phyloP scores from a whole-genome alignment of 2,797 vertebrate species.

The Fundulus diaphanus region DNA sequence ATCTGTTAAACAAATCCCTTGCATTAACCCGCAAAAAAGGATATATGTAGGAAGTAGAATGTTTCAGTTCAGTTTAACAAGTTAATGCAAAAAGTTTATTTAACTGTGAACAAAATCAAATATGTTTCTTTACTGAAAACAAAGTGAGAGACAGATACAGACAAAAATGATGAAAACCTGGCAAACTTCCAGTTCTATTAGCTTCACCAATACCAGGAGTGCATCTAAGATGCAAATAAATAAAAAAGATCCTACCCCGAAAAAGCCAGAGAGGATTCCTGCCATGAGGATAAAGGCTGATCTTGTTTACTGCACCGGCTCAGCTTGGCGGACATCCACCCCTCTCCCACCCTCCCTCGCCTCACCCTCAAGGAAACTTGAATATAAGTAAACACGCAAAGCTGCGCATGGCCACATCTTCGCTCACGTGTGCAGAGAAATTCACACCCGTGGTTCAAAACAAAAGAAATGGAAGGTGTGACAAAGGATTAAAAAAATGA shows the following conservation, averaged over 20 bases:
- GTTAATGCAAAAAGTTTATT: slow-evolving; percentile 62
- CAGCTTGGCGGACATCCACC: slow-evolving; percentile 59
- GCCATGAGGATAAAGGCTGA: slow-evolving; percentile 57
- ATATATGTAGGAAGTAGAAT: slow-evolving; percentile 26
- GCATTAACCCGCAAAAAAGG: slow-evolving; percentile 48
- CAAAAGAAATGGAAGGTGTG: slow-evolving; percentile 2
- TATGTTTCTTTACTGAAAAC: slow-evolving; percentile 49
- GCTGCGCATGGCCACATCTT: slow-evolving; percentile 20
- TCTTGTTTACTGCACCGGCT: slow-evolving; percentile 63
- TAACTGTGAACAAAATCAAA: slow-evolving; percentile 2
- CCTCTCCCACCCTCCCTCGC: slow-evolving; percentile 21
- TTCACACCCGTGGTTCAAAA: slow-evolving; percentile 21
- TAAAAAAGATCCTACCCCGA: slow-evolving; percentile 24
- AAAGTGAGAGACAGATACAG: slow-evolving; percentile 16
- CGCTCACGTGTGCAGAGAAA: slow-evolving; percentile 14
- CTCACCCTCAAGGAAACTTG: slow-evolving; percentile 43
- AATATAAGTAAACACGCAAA: slow-evolving; percentile 66
- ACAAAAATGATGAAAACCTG: slow-evolving; percentile 59
- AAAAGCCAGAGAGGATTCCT: slow-evolving; percentile 37
- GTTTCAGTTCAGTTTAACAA: slow-evolving; percentile 42
- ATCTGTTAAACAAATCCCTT: slow-evolving; percentile 36
- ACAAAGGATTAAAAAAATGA: slow-evolving; percentile 12
- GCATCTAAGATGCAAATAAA: slow-evolving; percentile 39
- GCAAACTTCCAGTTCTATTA: slow-evolving; percentile 69
- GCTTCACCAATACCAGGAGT: slow-evolving; percentile 60